phyloP scores from a whole-genome alignment of 2,797 vertebrate genomes.

The Ataeniobius toweri region DNA sequence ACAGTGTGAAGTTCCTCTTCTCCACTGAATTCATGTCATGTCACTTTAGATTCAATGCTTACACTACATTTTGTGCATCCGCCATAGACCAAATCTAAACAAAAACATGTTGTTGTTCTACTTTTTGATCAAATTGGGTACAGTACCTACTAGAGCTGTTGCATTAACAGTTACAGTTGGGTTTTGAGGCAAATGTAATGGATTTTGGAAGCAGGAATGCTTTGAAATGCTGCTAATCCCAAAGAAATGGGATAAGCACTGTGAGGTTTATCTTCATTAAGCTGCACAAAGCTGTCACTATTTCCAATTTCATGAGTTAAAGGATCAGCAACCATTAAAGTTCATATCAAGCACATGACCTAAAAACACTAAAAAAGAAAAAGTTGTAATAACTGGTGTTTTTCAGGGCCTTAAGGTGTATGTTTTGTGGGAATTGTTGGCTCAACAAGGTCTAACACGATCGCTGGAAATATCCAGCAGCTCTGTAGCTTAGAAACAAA shows the following conservation, averaged over 20 bases:
- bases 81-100: neutral
- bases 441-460: neutral
- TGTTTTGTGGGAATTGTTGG: neutral
- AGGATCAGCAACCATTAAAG: neutral
- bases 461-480: neutral
- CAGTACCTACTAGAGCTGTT: neutral
- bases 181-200: neutral
- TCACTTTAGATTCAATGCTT: neutral
- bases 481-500: slow-evolving; percentile 28
- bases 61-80: neutral
- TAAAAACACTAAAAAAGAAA: neutral
- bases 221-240: slow-evolving; percentile 20
- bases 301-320: neutral
- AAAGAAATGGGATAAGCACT: slow-evolving; percentile 31
- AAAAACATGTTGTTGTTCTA: neutral
- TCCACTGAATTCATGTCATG: neutral
- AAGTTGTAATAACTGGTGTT: neutral
- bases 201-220: slow-evolving; percentile 26
- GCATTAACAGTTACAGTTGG: neutral
- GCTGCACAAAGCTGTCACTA: neutral
- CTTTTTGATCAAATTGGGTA: neutral
- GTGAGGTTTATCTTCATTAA: slow-evolving; percentile 21
- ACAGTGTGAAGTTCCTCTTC: neutral
- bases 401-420: neutral
- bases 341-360: neutral